Conservation (phyloP, 2,888 invertebrate species). For the Halictus quadricinctus region DNA sequence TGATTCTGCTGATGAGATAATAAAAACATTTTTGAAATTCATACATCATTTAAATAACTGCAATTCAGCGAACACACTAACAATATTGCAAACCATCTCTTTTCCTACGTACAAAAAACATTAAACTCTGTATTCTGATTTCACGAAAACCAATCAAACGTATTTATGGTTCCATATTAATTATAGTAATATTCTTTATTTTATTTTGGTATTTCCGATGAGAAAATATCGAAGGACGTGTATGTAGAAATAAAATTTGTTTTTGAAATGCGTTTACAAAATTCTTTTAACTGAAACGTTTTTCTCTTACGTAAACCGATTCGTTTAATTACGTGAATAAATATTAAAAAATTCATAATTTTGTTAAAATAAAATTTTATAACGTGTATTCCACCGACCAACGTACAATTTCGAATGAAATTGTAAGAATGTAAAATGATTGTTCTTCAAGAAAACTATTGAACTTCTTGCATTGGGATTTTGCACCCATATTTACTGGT, state of each 20-base stretch:
- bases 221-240: background rate
- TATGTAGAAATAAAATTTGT: background rate
- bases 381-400: background rate
- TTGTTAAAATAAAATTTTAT: background rate
- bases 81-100: background rate
- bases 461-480: too few species aligned
- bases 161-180: background rate
- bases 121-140: background rate
- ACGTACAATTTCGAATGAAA: background rate
- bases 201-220: background rate
- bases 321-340: background rate
- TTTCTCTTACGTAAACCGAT: background rate
- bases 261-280: background rate
- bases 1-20: background rate
- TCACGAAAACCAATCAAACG: background rate
- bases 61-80: background rate
- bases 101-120: background rate
- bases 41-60: background rate
- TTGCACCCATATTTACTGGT: too few species aligned
- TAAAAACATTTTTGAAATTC: background rate
- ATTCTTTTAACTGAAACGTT: background rate
- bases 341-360: background rate
- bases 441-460: too few species aligned
- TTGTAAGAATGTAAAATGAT: background rate
- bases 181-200: background rate